Conservation (phyloP, 2,888 invertebrate species). For the Cheilosia soror region DNA sequence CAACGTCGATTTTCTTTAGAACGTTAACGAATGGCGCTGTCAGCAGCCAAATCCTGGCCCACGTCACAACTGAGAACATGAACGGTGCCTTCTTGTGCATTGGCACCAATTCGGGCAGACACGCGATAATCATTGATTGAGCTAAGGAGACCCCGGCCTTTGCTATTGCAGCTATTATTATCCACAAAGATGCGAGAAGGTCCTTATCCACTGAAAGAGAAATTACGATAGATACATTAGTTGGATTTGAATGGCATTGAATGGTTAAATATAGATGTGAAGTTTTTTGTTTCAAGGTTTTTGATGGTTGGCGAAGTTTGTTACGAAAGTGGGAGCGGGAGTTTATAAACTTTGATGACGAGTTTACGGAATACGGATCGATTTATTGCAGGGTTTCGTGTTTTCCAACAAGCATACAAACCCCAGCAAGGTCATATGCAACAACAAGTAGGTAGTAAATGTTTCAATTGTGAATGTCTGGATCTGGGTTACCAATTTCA, state of each 20-base stretch:
- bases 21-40: constrained; percentile 83
- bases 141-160: constrained; percentile 83
- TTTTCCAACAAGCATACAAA: too few relatives aligned
- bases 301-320: not conserved
- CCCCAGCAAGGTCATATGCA: too few relatives aligned
- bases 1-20: constrained; percentile 80
- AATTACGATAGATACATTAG: constrained; percentile 40
- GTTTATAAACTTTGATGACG: too few relatives aligned
- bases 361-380: too few relatives aligned
- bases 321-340: not conserved
- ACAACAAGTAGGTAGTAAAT: too few relatives aligned
- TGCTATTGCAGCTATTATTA: constrained; percentile 83
- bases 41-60: constrained; percentile 82
- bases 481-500: too few relatives aligned
- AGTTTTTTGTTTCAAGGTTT: constrained; percentile 19
- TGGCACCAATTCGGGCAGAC: constrained; percentile 83
- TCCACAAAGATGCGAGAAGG: constrained; percentile 81
- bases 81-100: constrained; percentile 81
- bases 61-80: constrained; percentile 83
- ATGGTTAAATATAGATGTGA: not conserved
- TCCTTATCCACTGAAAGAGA: constrained; percentile 79
- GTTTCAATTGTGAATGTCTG: too few relatives aligned
- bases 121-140: constrained; percentile 83
- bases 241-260: constrained; percentile 11
- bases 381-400: too few relatives aligned